Evolutionary conservation across 2,888 invertebrate genomes (phyloP), one percentile per base, ranked within the genome.

Genomic region (Apeira syringaria): DNA sequence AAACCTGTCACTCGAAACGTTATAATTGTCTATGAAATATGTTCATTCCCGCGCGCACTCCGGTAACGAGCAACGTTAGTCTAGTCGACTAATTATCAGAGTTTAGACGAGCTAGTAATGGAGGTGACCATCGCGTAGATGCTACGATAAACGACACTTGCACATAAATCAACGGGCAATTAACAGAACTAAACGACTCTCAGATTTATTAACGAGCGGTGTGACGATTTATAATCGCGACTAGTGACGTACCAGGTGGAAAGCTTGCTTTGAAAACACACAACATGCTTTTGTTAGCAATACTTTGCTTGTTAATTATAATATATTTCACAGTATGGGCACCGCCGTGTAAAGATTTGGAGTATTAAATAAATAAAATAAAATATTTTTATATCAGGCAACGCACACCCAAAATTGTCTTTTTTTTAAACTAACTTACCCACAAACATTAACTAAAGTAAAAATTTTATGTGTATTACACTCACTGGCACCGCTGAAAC

Each of bases 81-180:
- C 29, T 8, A 15, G 7, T 29, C 24, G 22, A 17, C 39, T 39
- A 45, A 39, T 39, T 33, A 44, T 33, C 33, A 26, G 13, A 33
- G 32, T 18, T 37, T 40, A 41, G 51, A 41, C 31, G 42, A 38
- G 33, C 28, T 25, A 41, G 39, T 47, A 44, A 43, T 43, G 46
- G 34, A 40, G 43, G 47, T 52, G 47, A 48, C 52, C 47, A 47
- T 49, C 49, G 41, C 37, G 39, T 40, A 36, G 44, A 51, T 47
- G 54, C 41, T 35, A 47, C 53, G 49, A 56, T 53, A 56, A 50
- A 51, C 33, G 43, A 31, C 34, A 40, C 20, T 30, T 31, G 27
- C 8, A 36, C 48, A 55, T 59, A 56, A 59, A 56, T 59, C 59
- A 53, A 45, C 41, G 5, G 5, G 50, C 55, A 56, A 59, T 59